Conservation (phyloP, 1,140 invertebrate species). For the Drosophila teissieri region DNA sequence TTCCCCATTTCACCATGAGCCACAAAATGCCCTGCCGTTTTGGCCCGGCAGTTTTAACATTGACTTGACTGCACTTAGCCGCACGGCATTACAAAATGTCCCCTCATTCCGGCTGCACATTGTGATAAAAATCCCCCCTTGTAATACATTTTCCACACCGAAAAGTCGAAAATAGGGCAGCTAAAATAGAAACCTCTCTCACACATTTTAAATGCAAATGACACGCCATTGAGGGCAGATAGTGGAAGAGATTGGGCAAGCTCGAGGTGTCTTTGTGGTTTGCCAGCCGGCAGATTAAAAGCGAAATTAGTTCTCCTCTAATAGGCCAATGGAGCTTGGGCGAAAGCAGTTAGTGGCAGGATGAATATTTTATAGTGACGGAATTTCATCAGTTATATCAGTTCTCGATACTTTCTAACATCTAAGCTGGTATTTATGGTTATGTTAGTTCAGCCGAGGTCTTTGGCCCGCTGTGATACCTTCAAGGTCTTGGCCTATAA, state of each 20-base stretch:
- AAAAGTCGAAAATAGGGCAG: constrained; percentile 22
- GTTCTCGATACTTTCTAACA: too few species aligned
- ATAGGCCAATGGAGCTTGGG: constrained; percentile 56
- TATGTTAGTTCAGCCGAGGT: too few species aligned
- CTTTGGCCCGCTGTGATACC: too few species aligned
- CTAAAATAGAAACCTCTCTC: constrained; percentile 16
- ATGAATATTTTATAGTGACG: constrained; percentile 23
- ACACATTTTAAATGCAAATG: constrained; percentile 78
- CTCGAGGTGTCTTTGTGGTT: constrained; percentile 39
- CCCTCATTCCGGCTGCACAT: constrained; percentile 35
- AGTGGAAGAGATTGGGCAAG: background rate
- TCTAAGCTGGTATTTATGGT: too few species aligned
- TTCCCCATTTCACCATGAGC: constrained; percentile 10
- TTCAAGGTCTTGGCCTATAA: too few species aligned
- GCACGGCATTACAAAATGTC: constrained; percentile 8
- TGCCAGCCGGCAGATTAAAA: constrained; percentile 60
- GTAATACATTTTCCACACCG: constrained; percentile 55
- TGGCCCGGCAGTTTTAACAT: constrained; percentile 49
- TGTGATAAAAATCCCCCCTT: constrained; percentile 59
- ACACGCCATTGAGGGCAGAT: constrained; percentile 37
- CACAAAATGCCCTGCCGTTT: constrained; percentile 61
- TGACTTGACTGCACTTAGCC: constrained; percentile 54
- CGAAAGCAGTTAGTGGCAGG: constrained; percentile 50
- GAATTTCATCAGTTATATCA: background rate
- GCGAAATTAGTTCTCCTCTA: constrained; percentile 68